Base-by-base conservation (phyloP, 2,797 vertebrate genomes). In the Aphelocoma californica region DNA sequence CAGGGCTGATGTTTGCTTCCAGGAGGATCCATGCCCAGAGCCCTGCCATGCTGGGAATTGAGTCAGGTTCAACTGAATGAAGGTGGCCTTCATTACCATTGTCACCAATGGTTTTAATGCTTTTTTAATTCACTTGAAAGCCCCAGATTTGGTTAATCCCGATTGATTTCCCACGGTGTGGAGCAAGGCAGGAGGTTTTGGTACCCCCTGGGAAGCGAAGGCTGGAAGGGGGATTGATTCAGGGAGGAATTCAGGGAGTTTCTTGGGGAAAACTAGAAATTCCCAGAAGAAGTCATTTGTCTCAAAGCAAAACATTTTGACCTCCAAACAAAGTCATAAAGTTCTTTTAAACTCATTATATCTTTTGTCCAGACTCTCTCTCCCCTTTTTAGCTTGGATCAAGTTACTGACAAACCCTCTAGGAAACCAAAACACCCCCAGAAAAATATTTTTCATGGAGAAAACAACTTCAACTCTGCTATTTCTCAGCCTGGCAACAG, bases 121-220 rank as follows among this genome's bases (percentile, higher is more conserved):
- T 73, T 81, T 82, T 26, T 64, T 5, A n/a, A 32, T 81, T 74
- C 2, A 2, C 16, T 28, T 47, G 38, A 45, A 89, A 87, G n/a
- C n/a, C 70, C 14, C 29, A 53, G 47, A 7, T 81, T 64, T 42
- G 28, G 28, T 75, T 69, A 36, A 71, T 31, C n/a, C 1, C 0
- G 5, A 19, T 53, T 40, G 71, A 48, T 40, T 90, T 72, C 64
- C 58, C 3, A 0, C 25, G 38, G 31, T 20, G 44, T 14, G 44
- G 71, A 70, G 0, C 6, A 44, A 62, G 15, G 44, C 14, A 8
- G 64, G 53, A 90, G 47, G 26, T 45, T 84, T 66, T 12, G 47
- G 81, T 45, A 44, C 9, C 0, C 1, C 8, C 10, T 45, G 42
- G 36, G n/a, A 72, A 58, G 48, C 0, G 0, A 40, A 64, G 12